Evolutionary conservation across 1,140 invertebrate genomes (phyloP).

Genomic region (Lordiphosa clarofinis): DNA sequence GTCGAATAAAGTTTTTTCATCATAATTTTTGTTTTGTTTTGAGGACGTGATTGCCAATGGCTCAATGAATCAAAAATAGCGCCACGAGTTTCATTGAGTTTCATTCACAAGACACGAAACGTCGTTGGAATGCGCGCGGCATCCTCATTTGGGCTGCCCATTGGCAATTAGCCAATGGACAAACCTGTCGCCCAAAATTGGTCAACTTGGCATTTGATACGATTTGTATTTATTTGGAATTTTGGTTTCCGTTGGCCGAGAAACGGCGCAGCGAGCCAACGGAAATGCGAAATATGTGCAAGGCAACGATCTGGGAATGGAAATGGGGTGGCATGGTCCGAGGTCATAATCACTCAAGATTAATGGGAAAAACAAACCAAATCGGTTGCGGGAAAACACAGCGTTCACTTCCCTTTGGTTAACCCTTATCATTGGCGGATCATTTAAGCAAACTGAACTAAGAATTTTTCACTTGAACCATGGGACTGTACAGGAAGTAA

Average conservation of each 20-base stretch:
- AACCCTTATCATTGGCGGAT: no score
- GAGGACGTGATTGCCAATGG: constrained; percentile 58
- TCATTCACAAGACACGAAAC: constrained; percentile 13
- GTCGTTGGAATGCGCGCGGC: constrained; percentile 36
- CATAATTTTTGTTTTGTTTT: constrained; percentile 3
- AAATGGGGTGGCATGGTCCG: no score
- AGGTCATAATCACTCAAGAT: no score
- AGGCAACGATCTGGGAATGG: not conserved
- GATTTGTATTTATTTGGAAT: constrained; percentile 26
- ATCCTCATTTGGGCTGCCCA: constrained; percentile 18
- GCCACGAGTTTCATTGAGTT: constrained; percentile 31
- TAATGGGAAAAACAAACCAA: no score
- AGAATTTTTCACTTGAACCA: no score
- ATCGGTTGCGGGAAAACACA: no score
- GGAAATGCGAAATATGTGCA: constrained; percentile 4
- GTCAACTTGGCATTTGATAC: constrained; percentile 44
- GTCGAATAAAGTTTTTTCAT: not conserved
- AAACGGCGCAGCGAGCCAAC: constrained; percentile 14
- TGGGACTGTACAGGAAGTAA: no score
- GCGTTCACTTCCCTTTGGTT: no score
- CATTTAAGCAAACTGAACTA: no score
- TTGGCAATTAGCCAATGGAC: constrained; percentile 35
- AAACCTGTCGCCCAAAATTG: constrained; percentile 33
- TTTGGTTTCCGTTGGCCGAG: constrained; percentile 13
- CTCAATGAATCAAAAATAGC: constrained; percentile 67